Conservation (phyloP, 2,888 invertebrate species). For the Eudasyphora cyanicolor region DNA sequence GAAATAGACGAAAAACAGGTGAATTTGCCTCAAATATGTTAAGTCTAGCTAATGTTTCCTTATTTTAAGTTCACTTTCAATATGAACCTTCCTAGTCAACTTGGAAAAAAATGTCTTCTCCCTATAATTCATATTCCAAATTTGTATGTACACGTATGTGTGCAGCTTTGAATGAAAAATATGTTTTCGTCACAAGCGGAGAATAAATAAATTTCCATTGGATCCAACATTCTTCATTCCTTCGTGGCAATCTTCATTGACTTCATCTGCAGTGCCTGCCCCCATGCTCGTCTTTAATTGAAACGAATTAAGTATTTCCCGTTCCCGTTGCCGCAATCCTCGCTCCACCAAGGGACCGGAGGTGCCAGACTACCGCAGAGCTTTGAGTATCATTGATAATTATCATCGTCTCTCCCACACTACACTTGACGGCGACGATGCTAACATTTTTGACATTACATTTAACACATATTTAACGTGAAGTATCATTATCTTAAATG, state of each 20-base stretch:
- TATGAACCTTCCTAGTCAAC: too few species aligned
- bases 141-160: too few species aligned
- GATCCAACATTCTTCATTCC: neutral
- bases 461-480: constrained; percentile 57
- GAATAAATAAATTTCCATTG: neutral
- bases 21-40: too few species aligned
- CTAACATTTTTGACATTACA: constrained; percentile 53
- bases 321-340: neutral
- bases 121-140: too few species aligned
- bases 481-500: constrained; percentile 74
- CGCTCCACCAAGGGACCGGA: neutral
- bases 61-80: too few species aligned
- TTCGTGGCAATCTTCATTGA: neutral
- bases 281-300: constrained; percentile 13
- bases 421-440: constrained; percentile 45
- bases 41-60: too few species aligned
- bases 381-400: constrained; percentile 33
- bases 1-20: too few species aligned
- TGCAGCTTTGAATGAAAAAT: too few species aligned
- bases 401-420: constrained; percentile 60
- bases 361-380: constrained; percentile 1
- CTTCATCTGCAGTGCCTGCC: neutral
- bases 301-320: constrained; percentile 23
- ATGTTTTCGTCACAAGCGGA: too few species aligned
- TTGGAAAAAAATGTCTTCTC: too few species aligned